Percentiles rank a stretch among this genome's conserved stretches.
Conservation (phyloP, 2,888 invertebrate genomes). For the Vanessa cardui region DNA sequence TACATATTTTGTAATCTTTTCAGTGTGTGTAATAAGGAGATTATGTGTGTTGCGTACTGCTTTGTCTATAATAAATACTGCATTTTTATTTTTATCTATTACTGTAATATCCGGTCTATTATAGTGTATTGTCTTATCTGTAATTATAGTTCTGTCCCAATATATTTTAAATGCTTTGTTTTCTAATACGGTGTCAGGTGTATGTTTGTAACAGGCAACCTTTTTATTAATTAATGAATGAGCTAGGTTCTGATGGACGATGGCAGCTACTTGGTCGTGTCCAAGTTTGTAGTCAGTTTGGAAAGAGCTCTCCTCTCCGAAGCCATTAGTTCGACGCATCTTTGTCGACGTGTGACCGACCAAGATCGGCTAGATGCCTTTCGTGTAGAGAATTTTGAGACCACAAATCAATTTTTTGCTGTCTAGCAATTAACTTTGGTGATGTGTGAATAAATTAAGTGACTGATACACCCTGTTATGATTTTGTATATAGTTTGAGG, state of each 20-base stretch:
- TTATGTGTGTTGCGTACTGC: too few relatives aligned
- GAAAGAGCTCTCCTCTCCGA: too few relatives aligned
- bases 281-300: too few relatives aligned
- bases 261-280: background rate
- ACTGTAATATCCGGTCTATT: too few relatives aligned
- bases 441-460: conserved; percentile 38
- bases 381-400: too few relatives aligned
- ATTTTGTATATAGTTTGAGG: too few relatives aligned
- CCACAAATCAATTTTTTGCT: conserved; percentile 24
- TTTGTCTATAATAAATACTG: too few relatives aligned
- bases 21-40: too few relatives aligned
- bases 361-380: too few relatives aligned
- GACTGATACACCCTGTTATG: conserved; percentile 37
- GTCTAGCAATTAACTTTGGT: conserved; percentile 30
- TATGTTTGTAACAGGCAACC: conserved; percentile 13
- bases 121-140: conserved; percentile 67
- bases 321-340: too few relatives aligned
- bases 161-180: conserved; percentile 9
- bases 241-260: conserved; percentile 18
- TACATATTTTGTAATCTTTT: too few relatives aligned
- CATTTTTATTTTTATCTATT: too few relatives aligned
- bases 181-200: conserved; percentile 9
- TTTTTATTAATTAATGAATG: conserved; percentile 9
- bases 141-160: conserved; percentile 21
- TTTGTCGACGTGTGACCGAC: accelerated